Evolutionary conservation across 2,888 invertebrate species (phyloP).

Genomic region (Atethmia centrago): DNA sequence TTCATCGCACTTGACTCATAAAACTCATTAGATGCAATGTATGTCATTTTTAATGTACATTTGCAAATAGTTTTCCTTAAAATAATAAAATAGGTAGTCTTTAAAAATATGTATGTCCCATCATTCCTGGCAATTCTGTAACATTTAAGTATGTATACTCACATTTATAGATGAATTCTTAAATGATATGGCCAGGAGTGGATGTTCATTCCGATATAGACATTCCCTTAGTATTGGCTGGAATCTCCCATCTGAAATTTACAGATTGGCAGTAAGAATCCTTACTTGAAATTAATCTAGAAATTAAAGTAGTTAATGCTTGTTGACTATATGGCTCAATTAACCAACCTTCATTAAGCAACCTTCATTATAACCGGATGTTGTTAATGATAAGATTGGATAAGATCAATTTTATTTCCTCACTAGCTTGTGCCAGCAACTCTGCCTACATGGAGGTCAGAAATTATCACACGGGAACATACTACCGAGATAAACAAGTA

Average conservation of each 20-base stretch:
- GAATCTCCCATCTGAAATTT: slow-evolving; percentile 93
- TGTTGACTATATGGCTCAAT: too few species aligned
- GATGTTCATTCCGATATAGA: slow-evolving; percentile 92
- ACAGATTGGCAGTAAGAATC: neutral
- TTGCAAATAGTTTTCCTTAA: slow-evolving; percentile 18
- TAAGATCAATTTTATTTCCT: neutral
- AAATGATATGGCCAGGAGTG: slow-evolving; percentile 93
- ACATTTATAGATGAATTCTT: slow-evolving; percentile 93
- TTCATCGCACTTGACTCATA: too few species aligned
- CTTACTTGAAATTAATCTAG: neutral
- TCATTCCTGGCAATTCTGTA: neutral
- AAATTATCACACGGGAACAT: too few species aligned
- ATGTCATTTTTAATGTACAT: neutral
- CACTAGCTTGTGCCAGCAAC: too few species aligned
- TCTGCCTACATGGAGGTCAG: too few species aligned
- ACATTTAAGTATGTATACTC: slow-evolving; percentile 40
- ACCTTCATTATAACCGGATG: neutral
- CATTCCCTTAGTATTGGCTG: slow-evolving; percentile 95
- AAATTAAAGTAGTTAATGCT: neutral
- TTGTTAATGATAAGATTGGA: neutral
- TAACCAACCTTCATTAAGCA: too few species aligned
- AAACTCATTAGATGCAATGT: neutral
- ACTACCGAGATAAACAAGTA: too few species aligned
- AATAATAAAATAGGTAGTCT: neutral
- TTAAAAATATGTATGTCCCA: neutral